Evolutionary conservation across 2,797 vertebrate species (phyloP), one percentile per base, ranked within the genome.

Genomic region (Labeo calbasu): DNA sequence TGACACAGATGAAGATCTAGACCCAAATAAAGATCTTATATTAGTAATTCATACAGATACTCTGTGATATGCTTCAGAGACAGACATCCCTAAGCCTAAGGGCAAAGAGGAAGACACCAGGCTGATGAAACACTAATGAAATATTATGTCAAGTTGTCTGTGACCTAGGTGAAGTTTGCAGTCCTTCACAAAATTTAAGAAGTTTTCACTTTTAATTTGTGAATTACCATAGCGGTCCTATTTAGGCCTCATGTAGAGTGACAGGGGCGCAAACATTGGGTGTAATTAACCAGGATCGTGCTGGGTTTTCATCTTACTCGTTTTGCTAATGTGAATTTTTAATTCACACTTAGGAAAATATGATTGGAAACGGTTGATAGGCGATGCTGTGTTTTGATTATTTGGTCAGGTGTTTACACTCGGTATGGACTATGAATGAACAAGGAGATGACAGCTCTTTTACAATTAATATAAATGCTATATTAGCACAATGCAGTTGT

Each of bases 81-180:
- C 65, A 66, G 70, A 71, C 48, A 59, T 78, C n/a, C 59, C 79
- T 85, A 53, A 77, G 81, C 77, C 78, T 55, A 55, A 81, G 81
- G 81, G 86, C 71, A 72, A 51, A 21, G 28, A 17, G 61, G 40
- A 81, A 66, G 59, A 63, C 72, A 77, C 70, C 21, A 80, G 71
- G 87, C 86, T 86, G 87, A 88, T 59, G 84, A 81, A 81, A 81
- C 77, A 77, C 84, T 76, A 76, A 80, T 66, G 84, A 84, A 83
- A 83, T 79, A 63, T 70, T 68, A 77, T 81, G 78, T 79, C 81
- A 80, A 71, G 46, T 25, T 46, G 10, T 73, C 40, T 53, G 36
- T 69, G 70, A 75, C 82, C 70, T 50, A 82, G 71, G 71, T 82
- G 48, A 82, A 40, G 25, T 32, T 75, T 82, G 50, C 46, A 75